Base-by-base conservation (phyloP, 2,113 vertebrate species). In the Xiphias gladius region DNA sequence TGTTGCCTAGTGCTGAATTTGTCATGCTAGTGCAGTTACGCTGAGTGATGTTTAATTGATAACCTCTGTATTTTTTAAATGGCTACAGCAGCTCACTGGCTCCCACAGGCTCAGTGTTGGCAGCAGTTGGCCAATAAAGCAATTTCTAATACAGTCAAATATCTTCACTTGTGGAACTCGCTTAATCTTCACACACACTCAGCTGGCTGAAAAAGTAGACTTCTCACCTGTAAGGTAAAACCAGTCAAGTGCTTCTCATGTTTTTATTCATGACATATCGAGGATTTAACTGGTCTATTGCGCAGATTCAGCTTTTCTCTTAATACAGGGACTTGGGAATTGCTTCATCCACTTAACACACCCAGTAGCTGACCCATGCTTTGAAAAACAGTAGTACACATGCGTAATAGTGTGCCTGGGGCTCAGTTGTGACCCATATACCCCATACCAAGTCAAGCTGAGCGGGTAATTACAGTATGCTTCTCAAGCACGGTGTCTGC, bases 401-500 rank as follows among this genome's bases (percentile, higher is more conserved):
- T 86, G 46, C 67, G 81, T 82, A 84, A 88, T 82, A 69, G 54
- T 46, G 20, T 54, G 87, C 87, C 83, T 30, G 54, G 37, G 79
- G 90, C 80, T 76, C 83, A 58, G 65, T 54, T 63, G 52, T 93
- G 90, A 82, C 89, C 92, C 86, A 88, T 14, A 80, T 92, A 92
- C 87, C 91, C 86, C 93, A 88, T 65, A 78, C 76, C 59, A 82
- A 88, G 88, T 76, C 77, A 83, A 88, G 86, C 82, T 81, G 83
- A 91, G 81, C 90, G 77, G 80, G 78, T 94, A 94, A 94, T 94
- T 92, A 93, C 83, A 87, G 85, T 69, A 35, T 83, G 79, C 74
- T 81, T 64, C 82, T 88, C 86, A 88, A 76, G 73, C 86, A 68
- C 82, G 41, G 63, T 73, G 73, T 86, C 88, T 76, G 62, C 75